phyloP scores from a whole-genome alignment of 2,888 invertebrate species.

The Mechanitis messenoides region DNA sequence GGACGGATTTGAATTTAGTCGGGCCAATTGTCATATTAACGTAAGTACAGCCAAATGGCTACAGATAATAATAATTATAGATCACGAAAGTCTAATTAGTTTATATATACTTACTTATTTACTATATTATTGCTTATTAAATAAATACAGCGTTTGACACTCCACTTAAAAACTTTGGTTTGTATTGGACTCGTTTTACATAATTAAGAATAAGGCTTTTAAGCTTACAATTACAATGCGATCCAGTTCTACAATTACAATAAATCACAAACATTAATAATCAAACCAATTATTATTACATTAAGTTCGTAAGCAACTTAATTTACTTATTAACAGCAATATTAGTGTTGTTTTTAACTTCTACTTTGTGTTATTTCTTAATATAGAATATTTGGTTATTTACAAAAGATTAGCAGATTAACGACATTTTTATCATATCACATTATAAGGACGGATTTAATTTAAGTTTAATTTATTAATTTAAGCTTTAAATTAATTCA shows the following conservation, averaged over 20 bases:
- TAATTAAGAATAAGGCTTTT: constrained; percentile 7
- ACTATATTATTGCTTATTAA: constrained; percentile 37
- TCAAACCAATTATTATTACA: background rate
- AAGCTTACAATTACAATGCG: background rate
- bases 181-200: constrained; percentile 51
- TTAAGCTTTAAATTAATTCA: too few species aligned
- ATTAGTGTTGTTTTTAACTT: too few species aligned
- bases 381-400: too few species aligned
- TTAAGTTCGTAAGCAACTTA: constrained; percentile 1
- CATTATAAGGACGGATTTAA: constrained; percentile 23
- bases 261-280: background rate
- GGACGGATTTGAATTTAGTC: too few species aligned
- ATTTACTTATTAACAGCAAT: background rate
- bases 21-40: too few species aligned
- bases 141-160: constrained; percentile 75
- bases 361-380: too few species aligned
- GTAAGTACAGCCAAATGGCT: too few species aligned
- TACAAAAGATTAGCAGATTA: too few species aligned
- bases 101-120: constrained; percentile 9
- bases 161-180: constrained; percentile 74
- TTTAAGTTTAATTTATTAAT: background rate
- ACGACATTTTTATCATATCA: constrained; percentile 12
- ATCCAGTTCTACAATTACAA: background rate
- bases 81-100: too few species aligned
- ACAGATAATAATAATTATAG: too few species aligned